phyloP scores from a whole-genome alignment of 2,888 invertebrate species.

The Drymonia ruficornis region DNA sequence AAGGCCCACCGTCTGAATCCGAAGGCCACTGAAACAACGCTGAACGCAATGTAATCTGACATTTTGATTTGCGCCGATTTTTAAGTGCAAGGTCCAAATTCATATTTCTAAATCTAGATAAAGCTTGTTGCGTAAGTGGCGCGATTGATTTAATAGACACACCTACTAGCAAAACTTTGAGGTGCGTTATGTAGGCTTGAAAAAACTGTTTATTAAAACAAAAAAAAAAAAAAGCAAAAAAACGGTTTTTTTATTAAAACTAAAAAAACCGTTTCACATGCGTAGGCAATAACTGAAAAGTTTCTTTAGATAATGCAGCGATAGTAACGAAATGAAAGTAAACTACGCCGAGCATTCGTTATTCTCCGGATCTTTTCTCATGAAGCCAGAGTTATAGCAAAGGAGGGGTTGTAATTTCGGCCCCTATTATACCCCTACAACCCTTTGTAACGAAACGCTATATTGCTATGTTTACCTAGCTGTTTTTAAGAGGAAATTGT shows the following conservation, averaged over 20 bases:
- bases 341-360: too few relatives aligned
- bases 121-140: background rate
- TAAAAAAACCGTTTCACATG: background rate
- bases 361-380: too few relatives aligned
- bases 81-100: background rate
- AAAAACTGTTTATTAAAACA: too few relatives aligned
- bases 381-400: background rate
- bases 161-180: background rate
- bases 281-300: too few relatives aligned
- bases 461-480: slow-evolving; percentile 20
- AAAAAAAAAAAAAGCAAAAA: too few relatives aligned
- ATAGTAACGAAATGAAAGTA: too few relatives aligned
- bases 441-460: slow-evolving; percentile 31
- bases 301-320: too few relatives aligned
- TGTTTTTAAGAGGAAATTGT: slow-evolving; percentile 21
- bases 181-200: too few relatives aligned
- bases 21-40: slow-evolving; percentile 1
- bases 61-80: slow-evolving; percentile 8
- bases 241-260: background rate
- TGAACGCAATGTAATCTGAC: background rate
- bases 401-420: slow-evolving; percentile 11
- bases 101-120: slow-evolving; percentile 5
- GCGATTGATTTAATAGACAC: background rate
- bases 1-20: background rate
- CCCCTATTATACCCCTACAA: slow-evolving; percentile 15